phyloP scores from a whole-genome alignment of 1,140 invertebrate species.

The Eubasilissa regina region DNA sequence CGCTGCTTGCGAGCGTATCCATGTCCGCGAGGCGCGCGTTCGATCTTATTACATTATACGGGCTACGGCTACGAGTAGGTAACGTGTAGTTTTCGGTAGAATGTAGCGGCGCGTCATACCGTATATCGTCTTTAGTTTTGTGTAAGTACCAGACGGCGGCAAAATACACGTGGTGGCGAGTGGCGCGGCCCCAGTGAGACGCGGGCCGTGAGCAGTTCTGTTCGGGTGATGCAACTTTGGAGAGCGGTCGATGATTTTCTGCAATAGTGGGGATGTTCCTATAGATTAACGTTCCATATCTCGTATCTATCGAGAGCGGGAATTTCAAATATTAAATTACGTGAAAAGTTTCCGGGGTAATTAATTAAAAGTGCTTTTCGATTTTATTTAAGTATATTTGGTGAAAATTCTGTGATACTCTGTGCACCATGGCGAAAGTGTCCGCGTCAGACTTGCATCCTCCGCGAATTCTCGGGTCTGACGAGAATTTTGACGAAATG shows the following conservation, averaged over 20 bases:
- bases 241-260: constrained; percentile 13
- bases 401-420: constrained; percentile 25
- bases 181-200: constrained; percentile 4
- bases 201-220: constrained; percentile 2
- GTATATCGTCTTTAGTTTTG: constrained; percentile 2
- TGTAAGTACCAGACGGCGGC: constrained; percentile 28
- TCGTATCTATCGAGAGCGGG: constrained; percentile 1
- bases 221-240: constrained; percentile 35
- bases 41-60: constrained; percentile 2
- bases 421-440: constrained; percentile 67
- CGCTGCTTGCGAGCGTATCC: no score
- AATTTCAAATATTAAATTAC: constrained; percentile 16
- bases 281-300: background rate
- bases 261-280: background rate
- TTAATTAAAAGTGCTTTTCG: background rate
- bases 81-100: constrained; percentile 4
- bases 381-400: background rate
- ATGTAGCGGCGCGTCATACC: constrained; percentile 1
- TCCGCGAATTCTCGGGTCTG: constrained; percentile 41
- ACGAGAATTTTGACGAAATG: constrained; percentile 52
- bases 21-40: background rate
- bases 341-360: background rate
- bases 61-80: background rate
- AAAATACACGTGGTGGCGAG: constrained; percentile 34
- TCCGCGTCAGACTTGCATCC: constrained; percentile 63